phyloP scores from a whole-genome alignment of 2,888 invertebrate species.

The Leucophenga montana region DNA sequence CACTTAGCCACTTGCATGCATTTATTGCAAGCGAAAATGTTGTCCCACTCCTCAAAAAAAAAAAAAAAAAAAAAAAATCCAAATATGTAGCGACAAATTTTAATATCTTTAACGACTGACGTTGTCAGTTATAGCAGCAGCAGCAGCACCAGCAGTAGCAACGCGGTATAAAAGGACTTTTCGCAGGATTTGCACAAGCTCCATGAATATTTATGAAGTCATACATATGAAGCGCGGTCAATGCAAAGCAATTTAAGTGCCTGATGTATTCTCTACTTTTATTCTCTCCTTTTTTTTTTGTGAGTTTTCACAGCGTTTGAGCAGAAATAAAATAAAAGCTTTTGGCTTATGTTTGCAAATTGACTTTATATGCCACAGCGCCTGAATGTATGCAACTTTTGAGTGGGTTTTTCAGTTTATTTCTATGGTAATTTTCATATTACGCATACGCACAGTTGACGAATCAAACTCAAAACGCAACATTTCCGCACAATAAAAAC shows the following conservation, averaged over 20 bases:
- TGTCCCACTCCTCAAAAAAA: too few relatives aligned
- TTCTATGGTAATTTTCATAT: too few relatives aligned
- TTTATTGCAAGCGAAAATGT: neutral
- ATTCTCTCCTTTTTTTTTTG: neutral
- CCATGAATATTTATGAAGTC: slow-evolving; percentile 18
- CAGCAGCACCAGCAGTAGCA: slow-evolving; percentile 15
- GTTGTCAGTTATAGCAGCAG: neutral
- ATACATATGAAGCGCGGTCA: slow-evolving; percentile 7
- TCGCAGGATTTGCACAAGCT: slow-evolving; percentile 1
- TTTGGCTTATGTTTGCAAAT: slow-evolving; percentile 10
- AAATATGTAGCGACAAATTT: slow-evolving; percentile 17
- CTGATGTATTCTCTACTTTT: neutral
- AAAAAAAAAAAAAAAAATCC: neutral
- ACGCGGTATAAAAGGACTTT: neutral
- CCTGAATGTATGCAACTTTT: slow-evolving; percentile 33
- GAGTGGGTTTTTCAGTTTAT: too few relatives aligned
- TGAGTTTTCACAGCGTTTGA: neutral
- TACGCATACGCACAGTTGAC: too few relatives aligned
- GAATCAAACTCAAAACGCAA: neutral
- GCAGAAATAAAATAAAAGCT: neutral
- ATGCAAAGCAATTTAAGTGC: slow-evolving; percentile 58
- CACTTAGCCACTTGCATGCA: slow-evolving; percentile 5
- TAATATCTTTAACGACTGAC: slow-evolving; percentile 26
- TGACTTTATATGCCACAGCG: neutral
- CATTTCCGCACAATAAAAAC: slow-evolving; percentile 1